Evolutionary conservation across 2,113 vertebrate species (phyloP).

Genomic region (Melanotaenia duboulayi): DNA sequence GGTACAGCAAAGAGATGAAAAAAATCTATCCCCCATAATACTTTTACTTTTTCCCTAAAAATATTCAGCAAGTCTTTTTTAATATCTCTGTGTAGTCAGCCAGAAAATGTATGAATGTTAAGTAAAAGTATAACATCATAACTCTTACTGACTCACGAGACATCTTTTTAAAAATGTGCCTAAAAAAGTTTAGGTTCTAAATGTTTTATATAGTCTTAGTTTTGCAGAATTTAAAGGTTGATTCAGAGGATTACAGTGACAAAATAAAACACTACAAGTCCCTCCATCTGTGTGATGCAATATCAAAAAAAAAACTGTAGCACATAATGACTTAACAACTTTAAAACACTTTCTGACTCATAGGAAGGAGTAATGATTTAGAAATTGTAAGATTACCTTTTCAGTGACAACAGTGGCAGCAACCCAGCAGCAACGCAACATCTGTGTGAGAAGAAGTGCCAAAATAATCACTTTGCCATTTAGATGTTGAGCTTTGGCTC

Average conservation of each 20-base stretch:
- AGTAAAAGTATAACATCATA: constrained; percentile 20
- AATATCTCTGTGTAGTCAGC: too few species aligned
- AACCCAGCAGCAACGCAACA: constrained; percentile 12
- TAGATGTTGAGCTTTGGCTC: constrained; percentile 4
- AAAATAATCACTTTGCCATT: constrained; percentile 25
- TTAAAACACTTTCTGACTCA: background rate
- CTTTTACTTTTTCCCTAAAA: background rate
- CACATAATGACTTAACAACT: background rate
- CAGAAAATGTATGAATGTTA: background rate
- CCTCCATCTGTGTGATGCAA: too few species aligned
- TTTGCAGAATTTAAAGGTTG: background rate
- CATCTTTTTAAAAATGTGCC: background rate
- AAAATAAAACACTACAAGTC: too few species aligned
- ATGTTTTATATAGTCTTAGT: background rate
- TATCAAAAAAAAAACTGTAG: background rate
- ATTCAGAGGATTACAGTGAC: background rate
- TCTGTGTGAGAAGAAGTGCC: constrained; percentile 3
- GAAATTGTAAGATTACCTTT: constrained; percentile 10
- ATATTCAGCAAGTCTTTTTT: background rate
- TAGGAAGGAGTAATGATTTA: constrained; percentile 1
- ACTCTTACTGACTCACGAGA: background rate
- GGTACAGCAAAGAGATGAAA: background rate
- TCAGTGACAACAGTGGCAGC: constrained; percentile 4
- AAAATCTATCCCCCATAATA: accelerated
- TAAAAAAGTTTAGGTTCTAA: background rate